These are phyloP conservation scores for Amphipyra tragopoginis DNA, from an alignment of 2,888 invertebrate genomes.

Conservation along the genomic window DNA sequence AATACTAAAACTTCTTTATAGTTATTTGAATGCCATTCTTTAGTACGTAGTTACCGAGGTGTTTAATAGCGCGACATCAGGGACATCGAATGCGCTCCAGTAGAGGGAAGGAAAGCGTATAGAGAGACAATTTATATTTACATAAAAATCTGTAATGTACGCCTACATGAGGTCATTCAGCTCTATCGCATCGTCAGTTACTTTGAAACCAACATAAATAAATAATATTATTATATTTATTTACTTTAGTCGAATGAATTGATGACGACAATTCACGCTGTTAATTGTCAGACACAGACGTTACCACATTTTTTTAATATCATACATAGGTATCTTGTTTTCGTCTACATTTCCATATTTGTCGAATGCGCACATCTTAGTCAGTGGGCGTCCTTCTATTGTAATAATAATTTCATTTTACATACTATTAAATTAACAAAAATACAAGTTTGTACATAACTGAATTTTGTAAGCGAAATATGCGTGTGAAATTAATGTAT, in stretches of 20 bases:
- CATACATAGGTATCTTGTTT: constrained; percentile 16
- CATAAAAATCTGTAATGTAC: neutral
- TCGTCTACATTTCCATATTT: constrained; percentile 37
- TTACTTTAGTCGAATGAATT: constrained; percentile 15
- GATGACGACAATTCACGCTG: constrained; percentile 32
- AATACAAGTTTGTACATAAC: constrained; percentile 3
- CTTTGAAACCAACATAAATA: constrained; percentile 17
- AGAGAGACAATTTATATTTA: too few species aligned
- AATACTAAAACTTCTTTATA: constrained; percentile 43
- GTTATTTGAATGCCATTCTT: constrained; percentile 47
- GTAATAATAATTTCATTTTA: constrained; percentile 3
- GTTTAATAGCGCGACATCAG: constrained; percentile 5
- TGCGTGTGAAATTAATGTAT: neutral
- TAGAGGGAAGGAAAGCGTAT: too few species aligned
- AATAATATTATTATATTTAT: too few species aligned
- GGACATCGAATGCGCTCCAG: neutral
- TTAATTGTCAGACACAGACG: constrained; percentile 16
- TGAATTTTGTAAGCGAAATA: constrained; percentile 2
- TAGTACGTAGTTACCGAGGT: constrained; percentile 27
- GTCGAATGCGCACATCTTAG: constrained; percentile 19
- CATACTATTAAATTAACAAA: constrained; percentile 2
- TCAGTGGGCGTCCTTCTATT: constrained; percentile 23
- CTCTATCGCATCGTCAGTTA: neutral
- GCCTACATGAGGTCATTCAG: neutral
- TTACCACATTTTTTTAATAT: constrained; percentile 32